These are phyloP conservation scores for Linyphia triangularis DNA, from an alignment of 2,888 invertebrate genomes.

Conservation along the genomic window DNA sequence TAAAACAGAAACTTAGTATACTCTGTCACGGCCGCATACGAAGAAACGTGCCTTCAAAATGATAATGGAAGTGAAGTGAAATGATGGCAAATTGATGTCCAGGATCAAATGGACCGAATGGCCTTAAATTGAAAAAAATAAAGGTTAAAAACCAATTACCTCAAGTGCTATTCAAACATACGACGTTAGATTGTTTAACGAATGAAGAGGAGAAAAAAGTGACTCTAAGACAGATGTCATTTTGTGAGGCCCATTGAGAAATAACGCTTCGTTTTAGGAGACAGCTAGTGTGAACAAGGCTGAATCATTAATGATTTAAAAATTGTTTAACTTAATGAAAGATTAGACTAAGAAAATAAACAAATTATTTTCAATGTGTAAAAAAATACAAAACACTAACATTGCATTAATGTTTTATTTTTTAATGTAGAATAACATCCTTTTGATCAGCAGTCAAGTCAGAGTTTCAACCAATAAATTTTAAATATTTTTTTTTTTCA, in stretches of 20 bases:
- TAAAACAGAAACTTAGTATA: not conserved
- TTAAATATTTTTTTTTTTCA: no score
- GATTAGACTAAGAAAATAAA: no score
- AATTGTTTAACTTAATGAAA: no score
- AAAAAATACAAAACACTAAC: no score
- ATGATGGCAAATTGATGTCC: slow-evolving; percentile 10
- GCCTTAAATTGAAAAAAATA: not conserved
- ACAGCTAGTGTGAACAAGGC: not conserved
- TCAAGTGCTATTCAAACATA: not conserved
- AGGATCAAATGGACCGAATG: not conserved
- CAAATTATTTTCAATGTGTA: no score
- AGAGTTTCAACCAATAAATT: no score
- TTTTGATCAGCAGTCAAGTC: no score
- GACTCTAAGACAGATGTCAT: not conserved
- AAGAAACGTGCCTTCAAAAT: not conserved
- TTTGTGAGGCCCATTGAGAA: not conserved
- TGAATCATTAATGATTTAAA: no score
- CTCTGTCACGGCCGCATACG: not conserved
- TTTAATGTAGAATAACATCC: no score
- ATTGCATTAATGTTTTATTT: no score
- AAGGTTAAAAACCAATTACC: not conserved
- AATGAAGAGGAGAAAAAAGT: not conserved
- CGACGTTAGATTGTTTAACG: not conserved
- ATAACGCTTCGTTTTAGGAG: not conserved
- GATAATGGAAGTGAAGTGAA: not conserved